Evolutionary conservation across 2,113 vertebrate genomes (phyloP).

Genomic region (Parus major): DNA sequence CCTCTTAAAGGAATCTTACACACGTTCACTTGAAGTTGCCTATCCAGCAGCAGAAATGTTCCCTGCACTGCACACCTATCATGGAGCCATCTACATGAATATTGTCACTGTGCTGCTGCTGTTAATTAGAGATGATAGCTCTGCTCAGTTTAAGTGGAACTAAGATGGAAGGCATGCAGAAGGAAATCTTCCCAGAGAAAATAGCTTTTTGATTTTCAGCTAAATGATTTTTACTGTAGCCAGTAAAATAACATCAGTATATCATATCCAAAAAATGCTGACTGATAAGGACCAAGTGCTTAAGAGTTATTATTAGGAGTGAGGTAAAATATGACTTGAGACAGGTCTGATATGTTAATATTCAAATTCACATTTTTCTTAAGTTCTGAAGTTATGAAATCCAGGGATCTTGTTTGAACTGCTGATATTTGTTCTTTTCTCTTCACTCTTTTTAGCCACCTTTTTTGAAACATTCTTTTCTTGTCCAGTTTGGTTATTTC

Average conservation of each 20-base stretch:
- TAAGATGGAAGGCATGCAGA: background rate
- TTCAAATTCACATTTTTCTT: background rate
- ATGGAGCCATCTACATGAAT: background rate
- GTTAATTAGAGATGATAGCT: background rate
- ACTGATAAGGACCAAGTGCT: background rate
- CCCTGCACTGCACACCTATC: background rate
- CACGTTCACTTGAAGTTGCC: background rate
- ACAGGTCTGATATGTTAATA: background rate
- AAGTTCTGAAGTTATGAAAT: background rate
- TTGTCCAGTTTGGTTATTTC: constrained; percentile 20
- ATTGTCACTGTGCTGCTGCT: background rate
- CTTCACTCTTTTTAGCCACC: background rate
- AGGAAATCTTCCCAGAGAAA: background rate
- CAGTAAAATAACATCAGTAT: background rate
- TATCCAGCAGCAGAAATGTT: background rate
- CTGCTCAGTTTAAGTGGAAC: background rate
- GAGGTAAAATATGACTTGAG: background rate
- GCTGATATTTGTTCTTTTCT: background rate
- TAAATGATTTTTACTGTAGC: background rate
- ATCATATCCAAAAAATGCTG: background rate
- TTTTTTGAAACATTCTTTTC: background rate
- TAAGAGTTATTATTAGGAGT: background rate
- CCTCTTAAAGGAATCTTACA: background rate
- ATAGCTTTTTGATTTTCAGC: background rate
- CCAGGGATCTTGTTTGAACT: background rate